Percentiles rank a stretch among this genome's conserved stretches.
phyloP scores from a whole-genome alignment of 2,113 vertebrate genomes.

The Aplodontia rufa region DNA sequence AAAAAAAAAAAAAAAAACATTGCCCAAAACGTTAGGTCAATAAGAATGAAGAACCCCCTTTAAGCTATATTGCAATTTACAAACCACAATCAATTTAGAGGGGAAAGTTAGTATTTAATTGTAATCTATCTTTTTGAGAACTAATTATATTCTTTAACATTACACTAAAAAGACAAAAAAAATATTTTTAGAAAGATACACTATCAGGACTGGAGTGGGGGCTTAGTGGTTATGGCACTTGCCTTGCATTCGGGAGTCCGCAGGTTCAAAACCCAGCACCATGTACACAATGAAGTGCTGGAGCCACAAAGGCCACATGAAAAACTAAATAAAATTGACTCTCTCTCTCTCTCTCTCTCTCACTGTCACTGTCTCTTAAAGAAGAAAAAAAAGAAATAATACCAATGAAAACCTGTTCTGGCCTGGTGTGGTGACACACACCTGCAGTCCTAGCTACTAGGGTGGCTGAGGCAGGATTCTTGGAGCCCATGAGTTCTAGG shows the following conservation, averaged over 20 bases:
- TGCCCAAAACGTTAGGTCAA: not conserved
- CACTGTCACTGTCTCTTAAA: no score
- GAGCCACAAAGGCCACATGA: no score
- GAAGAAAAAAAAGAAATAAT: no score
- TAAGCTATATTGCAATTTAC: not conserved
- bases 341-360: no score
- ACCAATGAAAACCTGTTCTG: not conserved
- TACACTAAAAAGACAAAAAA: conserved; percentile 12
- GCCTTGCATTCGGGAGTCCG: no score
- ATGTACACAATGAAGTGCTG: no score
- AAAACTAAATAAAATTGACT: no score
- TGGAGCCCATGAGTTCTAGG: not conserved
- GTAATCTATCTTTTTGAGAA: not conserved
- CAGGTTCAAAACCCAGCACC: no score
- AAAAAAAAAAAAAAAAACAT: conserved; percentile 6
- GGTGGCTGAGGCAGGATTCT: not conserved
- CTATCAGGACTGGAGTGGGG: no score
- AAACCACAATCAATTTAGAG: not conserved
- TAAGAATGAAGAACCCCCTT: conserved; percentile 32
- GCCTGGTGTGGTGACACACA: not conserved
- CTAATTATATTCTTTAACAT: conserved; percentile 20
- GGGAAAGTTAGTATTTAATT: conserved; percentile 2
- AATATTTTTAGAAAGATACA: conserved; percentile 31
- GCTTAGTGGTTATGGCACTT: no score
- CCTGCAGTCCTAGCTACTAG: not conserved